Conservation (phyloP, 1,140 invertebrate species). For the Mycetomoellerius zeteki region DNA sequence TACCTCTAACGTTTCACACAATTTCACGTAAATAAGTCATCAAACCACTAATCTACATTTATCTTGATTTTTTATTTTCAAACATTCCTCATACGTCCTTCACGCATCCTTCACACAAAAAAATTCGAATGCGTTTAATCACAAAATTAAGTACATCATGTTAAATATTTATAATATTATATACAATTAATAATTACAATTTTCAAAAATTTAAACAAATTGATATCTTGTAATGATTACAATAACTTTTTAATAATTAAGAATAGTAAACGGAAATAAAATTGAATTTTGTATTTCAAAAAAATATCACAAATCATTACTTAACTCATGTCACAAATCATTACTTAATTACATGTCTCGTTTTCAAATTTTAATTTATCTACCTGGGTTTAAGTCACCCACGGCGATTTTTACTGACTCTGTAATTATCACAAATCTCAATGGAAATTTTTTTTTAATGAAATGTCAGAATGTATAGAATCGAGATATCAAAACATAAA, state of each 20-base stretch:
- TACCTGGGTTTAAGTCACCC: no score
- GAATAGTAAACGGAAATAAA: background rate
- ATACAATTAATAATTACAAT: background rate
- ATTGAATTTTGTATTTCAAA: background rate
- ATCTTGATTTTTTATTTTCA: background rate
- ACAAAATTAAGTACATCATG: background rate
- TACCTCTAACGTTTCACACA: conserved; percentile 66
- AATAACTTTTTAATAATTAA: conserved; percentile 1
- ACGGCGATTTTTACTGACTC: no score
- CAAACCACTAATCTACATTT: background rate
- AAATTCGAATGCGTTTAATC: background rate
- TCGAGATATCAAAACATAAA: no score
- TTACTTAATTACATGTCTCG: no score
- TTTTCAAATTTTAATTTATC: no score
- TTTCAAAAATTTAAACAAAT: background rate
- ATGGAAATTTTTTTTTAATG: no score
- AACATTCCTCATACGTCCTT: background rate
- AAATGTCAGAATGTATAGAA: no score
- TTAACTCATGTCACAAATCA: no score
- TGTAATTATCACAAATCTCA: no score
- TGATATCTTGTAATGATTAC: background rate
- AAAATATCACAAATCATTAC: background rate
- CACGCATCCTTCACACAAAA: background rate
- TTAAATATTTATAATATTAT: background rate
- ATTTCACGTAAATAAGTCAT: conserved; percentile 78